These are phyloP conservation scores for Rhodinocichla rosea DNA, from an alignment of 2,113 vertebrate genomes.

Conservation along the genomic window DNA sequence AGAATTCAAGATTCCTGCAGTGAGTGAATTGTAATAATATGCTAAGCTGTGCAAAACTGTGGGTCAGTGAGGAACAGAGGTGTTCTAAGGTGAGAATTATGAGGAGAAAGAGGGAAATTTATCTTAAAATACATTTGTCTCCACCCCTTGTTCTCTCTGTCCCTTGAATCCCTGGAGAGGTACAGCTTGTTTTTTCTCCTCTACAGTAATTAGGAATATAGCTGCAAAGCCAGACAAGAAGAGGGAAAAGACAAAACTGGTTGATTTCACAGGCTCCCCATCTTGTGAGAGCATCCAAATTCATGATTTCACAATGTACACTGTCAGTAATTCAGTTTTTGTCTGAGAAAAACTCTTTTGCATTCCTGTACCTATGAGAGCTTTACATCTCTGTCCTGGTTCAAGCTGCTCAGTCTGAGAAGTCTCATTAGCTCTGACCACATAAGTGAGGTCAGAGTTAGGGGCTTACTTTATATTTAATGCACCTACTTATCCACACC, in stretches of 20 bases:
- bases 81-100: neutral
- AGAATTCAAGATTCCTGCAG: slow-evolving; percentile 12
- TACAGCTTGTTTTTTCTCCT: neutral
- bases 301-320: neutral
- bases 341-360: neutral
- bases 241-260: neutral
- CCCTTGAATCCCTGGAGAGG: neutral
- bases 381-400: neutral
- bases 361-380: neutral
- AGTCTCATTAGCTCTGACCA: neutral
- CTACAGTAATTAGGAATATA: neutral
- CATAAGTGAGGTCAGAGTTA: neutral
- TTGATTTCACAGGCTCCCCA: neutral
- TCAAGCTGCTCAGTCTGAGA: neutral
- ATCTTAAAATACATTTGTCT: neutral
- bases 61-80: slow-evolving; percentile 3
- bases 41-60: neutral
- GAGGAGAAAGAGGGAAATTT: neutral
- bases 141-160: neutral
- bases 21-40: neutral
- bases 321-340: neutral
- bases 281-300: neutral
- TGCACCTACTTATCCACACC: neutral
- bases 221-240: neutral
- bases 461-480: neutral